Evolutionary conservation across 2,797 vertebrate species (phyloP), one percentile per base, ranked within the genome.

Genomic region (Danio kyathit): DNA sequence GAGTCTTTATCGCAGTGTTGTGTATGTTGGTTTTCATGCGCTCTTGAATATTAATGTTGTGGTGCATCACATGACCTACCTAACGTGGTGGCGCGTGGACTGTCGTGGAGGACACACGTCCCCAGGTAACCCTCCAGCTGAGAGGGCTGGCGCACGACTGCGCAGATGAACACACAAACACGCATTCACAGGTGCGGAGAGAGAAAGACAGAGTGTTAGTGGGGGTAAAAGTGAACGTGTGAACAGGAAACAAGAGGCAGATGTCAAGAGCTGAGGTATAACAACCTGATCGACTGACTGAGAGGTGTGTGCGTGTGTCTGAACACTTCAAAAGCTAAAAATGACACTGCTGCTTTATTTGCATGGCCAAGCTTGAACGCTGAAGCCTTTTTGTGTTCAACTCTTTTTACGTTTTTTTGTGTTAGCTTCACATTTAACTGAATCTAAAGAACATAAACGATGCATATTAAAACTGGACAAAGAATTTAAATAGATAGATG

Each of bases 111-210:
- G 91, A 95, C 93, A 87, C 94, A 95, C 38, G 94, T 94, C 89
- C 94, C 94, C 88, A 95, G 92, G 93, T 95, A 95, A 76, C 94
- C 94, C 89, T 95, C 94, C 90, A 95, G 93, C 92, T 95, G 94
- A 88, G 94, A 95, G 86, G 94, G 90, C 91, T 95, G 94, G 87
- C 94, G 94, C 90, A 94, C 93, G 86, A 94, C 94, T 95, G 90
- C 89, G 84, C 87, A 82, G 81, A 46, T 14, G 9, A 65, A 44
- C 46, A 29, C 29, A 29, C 29, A 29, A 29, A 1, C 29, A 29
- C 79, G 61, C 60, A 82, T 63, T 76, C 72, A 86, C 70, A 85
- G 69, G 83, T 84, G 78, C 77, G 80, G 70, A 83, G 81, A 86
- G 77, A 86, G 83, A 89, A 56, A 83, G 56, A 84, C 61, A 80